Evolutionary conservation across 2,888 invertebrate species (phyloP).

Genomic region (Odontocolon sp.): DNA sequence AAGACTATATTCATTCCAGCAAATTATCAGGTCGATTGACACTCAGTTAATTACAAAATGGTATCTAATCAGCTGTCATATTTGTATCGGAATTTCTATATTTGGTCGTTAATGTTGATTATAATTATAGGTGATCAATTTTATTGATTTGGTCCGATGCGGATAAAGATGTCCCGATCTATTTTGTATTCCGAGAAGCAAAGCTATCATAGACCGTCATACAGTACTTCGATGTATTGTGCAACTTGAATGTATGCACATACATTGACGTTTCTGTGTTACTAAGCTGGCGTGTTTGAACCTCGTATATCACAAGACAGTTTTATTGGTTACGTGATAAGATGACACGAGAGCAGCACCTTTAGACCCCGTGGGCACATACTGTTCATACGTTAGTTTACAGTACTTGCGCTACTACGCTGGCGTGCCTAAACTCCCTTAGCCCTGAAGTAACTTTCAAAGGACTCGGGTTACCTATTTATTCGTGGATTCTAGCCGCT

Average conservation of each 20-base stretch:
- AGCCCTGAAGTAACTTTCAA: constrained; percentile 37
- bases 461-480: constrained; percentile 44
- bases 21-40: too few relatives aligned
- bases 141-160: background rate
- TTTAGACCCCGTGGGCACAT: constrained; percentile 24
- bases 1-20: too few relatives aligned
- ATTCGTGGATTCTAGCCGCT: background rate
- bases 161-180: background rate
- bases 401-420: background rate
- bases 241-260: constrained; percentile 25
- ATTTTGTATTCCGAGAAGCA: background rate
- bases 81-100: too few relatives aligned
- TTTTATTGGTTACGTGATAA: constrained; percentile 51
- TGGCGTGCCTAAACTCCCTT: constrained; percentile 36
- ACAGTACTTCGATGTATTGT: background rate
- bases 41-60: too few relatives aligned
- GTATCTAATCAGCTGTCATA: too few relatives aligned
- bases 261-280: constrained; percentile 15
- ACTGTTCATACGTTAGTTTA: background rate
- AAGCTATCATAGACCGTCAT: constrained; percentile 16
- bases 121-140: background rate
- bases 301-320: constrained; percentile 36
- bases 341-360: constrained; percentile 47
- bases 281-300: constrained; percentile 26
- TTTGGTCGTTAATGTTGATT: too few relatives aligned